phyloP scores from a whole-genome alignment of 2,797 vertebrate genomes.

The Harpagifer antarcticus region DNA sequence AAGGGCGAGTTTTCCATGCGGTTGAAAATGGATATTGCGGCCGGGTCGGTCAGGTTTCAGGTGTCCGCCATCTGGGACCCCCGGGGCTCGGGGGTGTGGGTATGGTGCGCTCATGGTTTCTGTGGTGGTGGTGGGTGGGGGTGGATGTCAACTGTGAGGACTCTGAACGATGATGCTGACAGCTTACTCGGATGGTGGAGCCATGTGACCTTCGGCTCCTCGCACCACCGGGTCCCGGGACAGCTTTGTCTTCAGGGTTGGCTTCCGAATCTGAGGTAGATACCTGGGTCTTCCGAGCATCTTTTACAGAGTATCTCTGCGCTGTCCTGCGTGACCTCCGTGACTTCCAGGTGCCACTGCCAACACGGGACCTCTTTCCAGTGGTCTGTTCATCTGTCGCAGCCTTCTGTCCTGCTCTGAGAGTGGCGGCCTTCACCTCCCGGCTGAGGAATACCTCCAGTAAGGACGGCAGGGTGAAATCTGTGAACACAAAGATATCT shows the following conservation, averaged over 20 bases:
- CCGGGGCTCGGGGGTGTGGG: slow-evolving; percentile 75
- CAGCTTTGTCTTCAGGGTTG: slow-evolving; percentile 89
- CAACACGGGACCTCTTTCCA: slow-evolving; percentile 75
- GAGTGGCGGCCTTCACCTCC: slow-evolving; percentile 83
- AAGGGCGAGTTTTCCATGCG: slow-evolving; percentile 93
- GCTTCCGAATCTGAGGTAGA: slow-evolving; percentile 97
- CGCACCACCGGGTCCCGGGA: slow-evolving; percentile 50
- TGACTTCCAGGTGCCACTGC: slow-evolving; percentile 85
- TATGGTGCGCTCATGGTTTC: slow-evolving; percentile 77
- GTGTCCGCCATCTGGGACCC: slow-evolving; percentile 72
- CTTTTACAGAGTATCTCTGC: slow-evolving; percentile 91
- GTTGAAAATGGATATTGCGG: slow-evolving; percentile 86
- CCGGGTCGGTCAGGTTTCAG: slow-evolving; percentile 86
- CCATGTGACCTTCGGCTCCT: slow-evolving; percentile 85
- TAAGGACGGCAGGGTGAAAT: slow-evolving; percentile 90
- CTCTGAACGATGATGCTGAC: slow-evolving; percentile 81
- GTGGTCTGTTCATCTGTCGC: slow-evolving; percentile 81
- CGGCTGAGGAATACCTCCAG: slow-evolving; percentile 87
- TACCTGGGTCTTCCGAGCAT: slow-evolving; percentile 91
- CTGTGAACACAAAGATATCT: slow-evolving; percentile 78
- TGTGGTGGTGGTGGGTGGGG: slow-evolving; percentile 10
- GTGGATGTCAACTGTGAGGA: slow-evolving; percentile 49
- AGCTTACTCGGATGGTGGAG: slow-evolving; percentile 81
- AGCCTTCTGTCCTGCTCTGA: slow-evolving; percentile 87
- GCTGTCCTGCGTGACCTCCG: slow-evolving; percentile 85